These are phyloP conservation scores for Aleadryas rufinucha DNA, from an alignment of 2,113 vertebrate species.

Conservation along the genomic window DNA sequence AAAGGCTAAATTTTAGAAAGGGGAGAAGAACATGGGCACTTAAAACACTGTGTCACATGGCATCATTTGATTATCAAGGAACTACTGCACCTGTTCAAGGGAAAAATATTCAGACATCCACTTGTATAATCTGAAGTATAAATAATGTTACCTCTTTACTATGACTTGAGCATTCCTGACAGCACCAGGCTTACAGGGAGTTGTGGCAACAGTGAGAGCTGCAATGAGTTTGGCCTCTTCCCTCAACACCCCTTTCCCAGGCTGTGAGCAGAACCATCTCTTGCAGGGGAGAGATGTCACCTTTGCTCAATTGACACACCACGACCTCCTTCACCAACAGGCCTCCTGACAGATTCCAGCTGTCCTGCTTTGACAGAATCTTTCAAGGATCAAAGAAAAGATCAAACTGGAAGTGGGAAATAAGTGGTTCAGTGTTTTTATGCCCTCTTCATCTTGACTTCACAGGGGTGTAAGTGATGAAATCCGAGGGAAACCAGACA, in stretches of 20 bases:
- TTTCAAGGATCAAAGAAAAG: conserved; percentile 16
- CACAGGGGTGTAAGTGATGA: not conserved
- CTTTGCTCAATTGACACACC: not conserved
- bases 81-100: not conserved
- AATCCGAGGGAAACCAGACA: not conserved
- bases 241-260: not conserved
- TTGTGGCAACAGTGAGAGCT: not conserved
- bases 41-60: not conserved
- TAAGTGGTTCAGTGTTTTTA: not conserved
- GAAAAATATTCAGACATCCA: not conserved
- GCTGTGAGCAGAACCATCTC: not conserved
- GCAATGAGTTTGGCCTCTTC: not conserved
- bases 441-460: not conserved
- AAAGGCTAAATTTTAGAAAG: not conserved
- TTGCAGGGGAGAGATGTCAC: not conserved
- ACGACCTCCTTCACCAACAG: not conserved
- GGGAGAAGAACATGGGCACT: not conserved
- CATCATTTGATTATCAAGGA: not conserved
- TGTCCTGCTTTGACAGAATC: not conserved
- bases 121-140: not conserved
- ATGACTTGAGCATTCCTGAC: not conserved
- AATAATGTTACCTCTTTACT: not conserved
- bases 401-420: not conserved
- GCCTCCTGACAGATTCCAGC: not conserved
- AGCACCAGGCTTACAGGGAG: not conserved